Evolutionary conservation across 2,797 vertebrate species (phyloP).

Genomic region (Siniperca obscura): DNA sequence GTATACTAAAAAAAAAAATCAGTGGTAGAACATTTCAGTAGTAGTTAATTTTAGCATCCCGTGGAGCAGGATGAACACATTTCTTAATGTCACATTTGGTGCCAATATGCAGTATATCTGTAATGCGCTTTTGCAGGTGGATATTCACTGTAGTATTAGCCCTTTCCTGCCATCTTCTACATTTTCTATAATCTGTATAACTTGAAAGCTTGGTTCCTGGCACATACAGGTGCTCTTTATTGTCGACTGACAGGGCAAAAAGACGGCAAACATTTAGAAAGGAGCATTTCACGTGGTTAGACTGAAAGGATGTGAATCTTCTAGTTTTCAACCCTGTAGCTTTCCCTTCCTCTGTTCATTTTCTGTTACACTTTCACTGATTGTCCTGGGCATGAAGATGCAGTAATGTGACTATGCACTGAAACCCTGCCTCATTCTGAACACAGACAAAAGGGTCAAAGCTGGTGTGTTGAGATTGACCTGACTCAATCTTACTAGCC

Average conservation of each 20-base stretch:
- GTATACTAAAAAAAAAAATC: neutral
- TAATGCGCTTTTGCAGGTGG: conserved; percentile 39
- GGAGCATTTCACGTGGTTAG: neutral
- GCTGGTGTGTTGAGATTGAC: conserved; percentile 34
- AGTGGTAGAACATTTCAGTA: conserved; percentile 26
- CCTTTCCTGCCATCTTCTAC: conserved; percentile 36
- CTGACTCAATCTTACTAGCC: conserved; percentile 51
- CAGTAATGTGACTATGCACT: conserved; percentile 75
- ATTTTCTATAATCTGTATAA: conserved; percentile 32
- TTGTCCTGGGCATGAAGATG: conserved; percentile 52
- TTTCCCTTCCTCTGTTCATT: conserved; percentile 37
- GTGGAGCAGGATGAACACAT: conserved; percentile 26
- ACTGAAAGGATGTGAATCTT: conserved; percentile 39
- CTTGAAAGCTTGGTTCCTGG: conserved; percentile 25
- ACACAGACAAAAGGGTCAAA: conserved; percentile 34
- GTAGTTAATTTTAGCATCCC: conserved; percentile 14
- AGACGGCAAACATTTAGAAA: conserved; percentile 16
- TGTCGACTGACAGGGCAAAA: conserved; percentile 10
- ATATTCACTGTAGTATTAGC: conserved; percentile 51
- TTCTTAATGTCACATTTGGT: conserved; percentile 64
- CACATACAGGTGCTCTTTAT: conserved; percentile 25
- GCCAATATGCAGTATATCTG: conserved; percentile 70
- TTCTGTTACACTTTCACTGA: conserved; percentile 25
- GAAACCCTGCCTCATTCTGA: conserved; percentile 55
- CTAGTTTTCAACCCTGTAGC: conserved; percentile 32